These are phyloP conservation scores for Chiloscyllium punctatum DNA, from an alignment of 2,797 vertebrate species.

Conservation along the genomic window DNA sequence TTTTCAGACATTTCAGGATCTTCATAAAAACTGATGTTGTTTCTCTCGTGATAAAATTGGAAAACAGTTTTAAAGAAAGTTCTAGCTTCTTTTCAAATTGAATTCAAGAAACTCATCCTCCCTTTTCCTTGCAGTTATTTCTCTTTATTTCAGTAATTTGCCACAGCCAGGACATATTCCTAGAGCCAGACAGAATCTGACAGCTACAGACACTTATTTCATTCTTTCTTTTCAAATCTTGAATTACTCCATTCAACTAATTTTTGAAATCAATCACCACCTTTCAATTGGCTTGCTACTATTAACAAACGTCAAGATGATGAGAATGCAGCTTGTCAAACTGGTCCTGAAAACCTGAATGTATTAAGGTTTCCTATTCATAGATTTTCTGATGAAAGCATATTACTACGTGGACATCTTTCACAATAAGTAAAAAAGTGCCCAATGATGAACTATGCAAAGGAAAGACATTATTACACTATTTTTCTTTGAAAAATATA, in stretches of 20 bases:
- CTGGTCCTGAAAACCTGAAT: neutral
- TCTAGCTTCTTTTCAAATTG: neutral
- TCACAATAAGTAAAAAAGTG: neutral
- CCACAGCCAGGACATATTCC: neutral
- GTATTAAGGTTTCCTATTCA: neutral
- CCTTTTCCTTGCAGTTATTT: neutral
- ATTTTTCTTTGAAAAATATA: neutral
- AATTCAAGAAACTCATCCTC: neutral
- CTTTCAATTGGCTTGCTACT: neutral
- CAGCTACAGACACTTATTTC: neutral
- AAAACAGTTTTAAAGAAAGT: neutral
- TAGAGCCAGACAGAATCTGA: neutral
- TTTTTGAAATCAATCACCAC: constrained; percentile 15
- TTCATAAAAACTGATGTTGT: neutral
- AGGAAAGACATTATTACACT: neutral
- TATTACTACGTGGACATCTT: neutral
- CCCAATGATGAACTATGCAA: neutral
- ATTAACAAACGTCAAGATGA: neutral
- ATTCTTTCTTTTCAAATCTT: neutral
- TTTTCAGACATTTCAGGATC: constrained; percentile 1
- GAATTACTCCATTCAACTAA: neutral
- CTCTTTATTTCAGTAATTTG: neutral
- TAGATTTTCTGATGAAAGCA: neutral
- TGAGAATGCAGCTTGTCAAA: neutral
- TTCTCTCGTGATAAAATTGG: neutral